phyloP scores from a whole-genome alignment of 2,888 invertebrate genomes.

The Chydorus sphaericus region DNA sequence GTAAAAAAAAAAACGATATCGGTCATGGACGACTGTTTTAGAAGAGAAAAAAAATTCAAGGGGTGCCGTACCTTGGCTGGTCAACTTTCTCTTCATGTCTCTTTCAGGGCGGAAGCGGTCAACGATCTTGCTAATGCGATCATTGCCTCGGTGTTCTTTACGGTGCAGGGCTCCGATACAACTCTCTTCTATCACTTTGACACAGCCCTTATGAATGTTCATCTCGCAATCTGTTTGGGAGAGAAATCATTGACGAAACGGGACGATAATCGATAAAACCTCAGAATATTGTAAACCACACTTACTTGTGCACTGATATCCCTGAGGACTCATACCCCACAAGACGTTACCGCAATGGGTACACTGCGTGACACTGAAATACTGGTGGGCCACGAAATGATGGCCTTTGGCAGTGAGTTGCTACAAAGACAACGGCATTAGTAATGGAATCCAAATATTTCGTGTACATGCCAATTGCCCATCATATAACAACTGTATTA shows the following conservation, averaged over 20 bases:
- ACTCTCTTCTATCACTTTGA: conserved; percentile 50
- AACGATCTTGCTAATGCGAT: conserved; percentile 57
- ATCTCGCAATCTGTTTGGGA: conserved; percentile 61
- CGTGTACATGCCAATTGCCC: too few species aligned
- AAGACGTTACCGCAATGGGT: conserved; percentile 83
- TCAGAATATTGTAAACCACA: neutral
- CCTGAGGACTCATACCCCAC: conserved; percentile 92
- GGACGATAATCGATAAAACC: neutral
- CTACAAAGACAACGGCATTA: conserved; percentile 18
- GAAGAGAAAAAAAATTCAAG: conserved; percentile 1
- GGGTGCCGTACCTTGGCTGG: conserved; percentile 12
- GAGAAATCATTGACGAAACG: neutral
- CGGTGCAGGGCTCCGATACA: conserved; percentile 13
- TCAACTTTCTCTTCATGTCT: conserved; percentile 28
- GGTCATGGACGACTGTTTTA: too few species aligned
- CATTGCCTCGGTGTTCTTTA: conserved; percentile 34
- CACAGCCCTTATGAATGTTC: conserved; percentile 71
- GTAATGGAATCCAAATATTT: neutral
- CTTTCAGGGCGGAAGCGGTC: conserved; percentile 42
- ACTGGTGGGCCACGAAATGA: conserved; percentile 73
- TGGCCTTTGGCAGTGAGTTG: conserved; percentile 73
- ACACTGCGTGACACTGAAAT: conserved; percentile 79
- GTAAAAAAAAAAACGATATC: neutral
- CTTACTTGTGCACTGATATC: conserved; percentile 84
- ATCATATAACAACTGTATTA: neutral